Base-by-base conservation (phyloP, 2,113 vertebrate species). In the Cacatua alba region DNA sequence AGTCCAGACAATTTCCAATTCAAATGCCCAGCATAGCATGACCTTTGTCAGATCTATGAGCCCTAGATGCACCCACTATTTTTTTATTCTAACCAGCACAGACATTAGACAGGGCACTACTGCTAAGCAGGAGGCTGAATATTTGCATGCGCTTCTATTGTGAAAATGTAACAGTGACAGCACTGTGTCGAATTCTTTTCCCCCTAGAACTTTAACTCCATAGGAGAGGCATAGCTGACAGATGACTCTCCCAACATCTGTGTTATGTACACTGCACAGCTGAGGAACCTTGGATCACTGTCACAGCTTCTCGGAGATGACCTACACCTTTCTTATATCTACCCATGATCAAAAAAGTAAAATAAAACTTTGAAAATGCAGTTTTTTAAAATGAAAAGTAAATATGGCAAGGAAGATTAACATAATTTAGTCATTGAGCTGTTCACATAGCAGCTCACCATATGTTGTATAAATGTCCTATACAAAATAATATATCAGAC, bases 211-310 rank as follows among this genome's bases (percentile, higher is more conserved):
- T 98, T 97, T 97, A 98, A 98, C 99, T 98, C 98, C 97, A 98
- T 98, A 98, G 99, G 99, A 99, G 98, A 99, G 98, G 98, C 98
- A 99, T 98, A 98, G 99, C 98, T 99, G 99, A 99, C 99, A 99
- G 99, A 99, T 99, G 99, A 99, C 99, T 99, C 99, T 98, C 97
- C 98, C 99, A 99, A 99, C 99, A 99, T 99, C 99, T 99, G 99
- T 99, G 99, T 99, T 99, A 99, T 98, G 99, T 99, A 98, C 98
- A 98, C 97, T 97, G 98, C 99, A 99, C 98, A 99, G 99, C 99
- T 99, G 99, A 99, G 98, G 98, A 99, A 98, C 97, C 98, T 98
- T 96, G 83, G 98, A 98, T 98, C 98, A 97, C 98, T 98, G 98
- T 98, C 98, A 98, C 97, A 84, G 97, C 96, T 98, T 96, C 87